Base-by-base conservation (phyloP, 1,140 invertebrate species). In the honey bee (Apis mellifera) region DNA sequence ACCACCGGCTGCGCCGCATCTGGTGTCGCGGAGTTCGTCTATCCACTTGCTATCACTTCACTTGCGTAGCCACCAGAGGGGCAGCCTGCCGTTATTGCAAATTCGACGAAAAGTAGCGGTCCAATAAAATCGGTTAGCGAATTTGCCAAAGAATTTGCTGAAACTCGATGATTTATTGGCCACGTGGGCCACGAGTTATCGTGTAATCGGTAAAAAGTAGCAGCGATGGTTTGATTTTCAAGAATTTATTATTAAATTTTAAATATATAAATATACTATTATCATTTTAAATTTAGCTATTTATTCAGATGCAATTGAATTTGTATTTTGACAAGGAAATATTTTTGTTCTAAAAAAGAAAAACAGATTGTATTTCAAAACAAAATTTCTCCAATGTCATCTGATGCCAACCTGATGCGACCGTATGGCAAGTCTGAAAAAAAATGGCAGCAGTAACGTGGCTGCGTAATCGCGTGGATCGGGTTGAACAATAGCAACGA, bases 1-100 rank as follows among this genome's bases (percentile, higher is more conserved):
- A 81, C 78, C 85, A 82, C 90, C 89, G 84, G 82, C 82, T 90
- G 90, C 78, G 83, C 26, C 87, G 82, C 90, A 91, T 91, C 90
- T 91, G 90, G 88, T 69, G 88, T 84, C 66, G 13, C 55, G 26
- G 72, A 87, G 72, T 66, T 84, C 64, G 52, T 12, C 48, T 65
- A 52, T 73, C 59, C 42, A 23, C 23, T 50, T 19, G 32, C 50
- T 57, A 13, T 48, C 3, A 50, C 26, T 32, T 13, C 26, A 23
- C 17, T 26, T 64, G 21, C 62, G 65, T 26, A 26, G 72, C 70
- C 60, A 15, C 57, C 52, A 76, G 32, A 11, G 54, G 19, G 60
- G 15, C 62, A n/a, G 64, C 21, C 26, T 42, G 32, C 7, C 21
- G 23, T 15, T 75, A 57, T 64, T 82, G 78, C 85, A 42, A 81